These are phyloP conservation scores for Sardinella longiceps DNA, from an alignment of 2,797 vertebrate species.

Conservation along the genomic window DNA sequence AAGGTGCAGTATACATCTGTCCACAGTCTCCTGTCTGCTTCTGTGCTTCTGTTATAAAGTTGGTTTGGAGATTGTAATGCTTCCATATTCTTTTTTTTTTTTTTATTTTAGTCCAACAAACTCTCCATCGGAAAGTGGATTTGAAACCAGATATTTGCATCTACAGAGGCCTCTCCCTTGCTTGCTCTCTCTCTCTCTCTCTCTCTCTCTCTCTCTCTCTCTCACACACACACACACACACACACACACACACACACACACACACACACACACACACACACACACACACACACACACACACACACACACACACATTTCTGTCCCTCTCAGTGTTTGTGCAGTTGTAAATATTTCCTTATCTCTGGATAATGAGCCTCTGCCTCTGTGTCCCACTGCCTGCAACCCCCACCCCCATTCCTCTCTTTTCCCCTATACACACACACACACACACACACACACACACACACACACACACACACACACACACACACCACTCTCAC, in stretches of 20 bases:
- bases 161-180: background rate
- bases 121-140: constrained; percentile 2
- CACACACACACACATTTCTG: background rate
- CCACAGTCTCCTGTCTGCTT: background rate
- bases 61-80: background rate
- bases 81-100: background rate
- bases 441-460: too few relatives aligned
- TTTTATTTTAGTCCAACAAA: background rate
- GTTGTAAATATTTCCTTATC: constrained; percentile 53
- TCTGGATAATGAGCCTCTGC: constrained; percentile 48
- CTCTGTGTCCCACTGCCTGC: constrained; percentile 26
- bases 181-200: background rate
- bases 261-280: too few relatives aligned
- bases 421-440: too few relatives aligned
- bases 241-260: background rate
- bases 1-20: constrained; percentile 12
- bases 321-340: constrained; percentile 41
- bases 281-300: background rate
- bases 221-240: too few relatives aligned
- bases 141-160: constrained; percentile 31
- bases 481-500: background rate
- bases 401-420: background rate
- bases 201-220: background rate
- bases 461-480: background rate
- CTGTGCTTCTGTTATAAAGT: background rate